Evolutionary conservation across 1,140 invertebrate species (phyloP), one percentile per base, ranked within the genome.

Genomic region (Ceratitis capitata): DNA sequence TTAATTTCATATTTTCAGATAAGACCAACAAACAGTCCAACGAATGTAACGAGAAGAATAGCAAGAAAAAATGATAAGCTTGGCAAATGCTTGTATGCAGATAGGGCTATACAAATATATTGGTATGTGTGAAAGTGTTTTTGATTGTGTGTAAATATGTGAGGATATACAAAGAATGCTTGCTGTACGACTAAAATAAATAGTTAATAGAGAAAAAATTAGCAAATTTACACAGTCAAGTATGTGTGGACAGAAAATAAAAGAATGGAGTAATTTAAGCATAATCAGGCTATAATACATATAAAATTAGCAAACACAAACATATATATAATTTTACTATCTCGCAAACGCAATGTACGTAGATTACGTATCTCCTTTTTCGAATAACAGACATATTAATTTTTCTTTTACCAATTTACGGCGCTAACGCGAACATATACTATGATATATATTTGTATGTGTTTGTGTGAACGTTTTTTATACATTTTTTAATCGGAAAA

Each of bases 1-100:
- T 45, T 45, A 78, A 78, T 42, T 78, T 78, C 26, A 35, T 78
- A 78, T 78, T 78, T 35, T 45, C n/a, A 45, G 69, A 42, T 78
- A 78, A 45, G 69, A 74, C 0, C 1, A 19, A 56, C 45, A 47
- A 5, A 47, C 45, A 47, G 5, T 6, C 45, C 5, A 5, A 47
- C 45, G 12, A 32, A 78, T 39, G 23, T n/a, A 78, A 9, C 32
- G 3, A 26, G 7, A 10, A 74, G 9, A 74, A 12, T n/a, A 26
- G 39, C 2, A 78, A 23, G 3, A 23, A 78, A 78, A 42, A n/a
- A 39, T 78, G 69, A 78, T 78, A 78, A 78, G 69, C n/a, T 23
- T 78, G 69, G 69, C 39, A 39, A n/a, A n/a, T n/a, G 69, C 32
- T 39, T 14, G 32, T 19, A 39, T 3, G 56, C 56, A 26, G 26